These are phyloP conservation scores for Erinaceus europaeus DNA, from an alignment of 2,113 vertebrate species.

Conservation along the genomic window DNA sequence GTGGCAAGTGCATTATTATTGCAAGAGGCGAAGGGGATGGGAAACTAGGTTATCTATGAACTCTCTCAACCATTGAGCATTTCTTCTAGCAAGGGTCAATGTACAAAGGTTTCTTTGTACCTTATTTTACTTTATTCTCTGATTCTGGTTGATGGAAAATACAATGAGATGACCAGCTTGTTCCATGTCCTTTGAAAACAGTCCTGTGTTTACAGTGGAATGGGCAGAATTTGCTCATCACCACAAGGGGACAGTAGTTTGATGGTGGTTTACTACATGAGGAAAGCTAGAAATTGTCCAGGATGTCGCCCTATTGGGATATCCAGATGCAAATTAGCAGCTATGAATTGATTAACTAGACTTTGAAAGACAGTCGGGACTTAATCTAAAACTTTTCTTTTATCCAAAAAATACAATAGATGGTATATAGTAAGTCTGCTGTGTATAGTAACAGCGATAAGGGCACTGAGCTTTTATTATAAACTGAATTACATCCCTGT, in stretches of 20 bases:
- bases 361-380: constrained; percentile 45
- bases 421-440: constrained; percentile 60
- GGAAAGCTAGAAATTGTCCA: constrained; percentile 33
- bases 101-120: constrained; percentile 55
- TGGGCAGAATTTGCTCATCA: constrained; percentile 41
- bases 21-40: constrained; percentile 38
- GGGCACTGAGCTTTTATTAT: constrained; percentile 56
- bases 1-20: constrained; percentile 71
- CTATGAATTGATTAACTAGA: constrained; percentile 67
- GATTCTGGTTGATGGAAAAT: constrained; percentile 60
- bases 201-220: constrained; percentile 50
- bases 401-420: constrained; percentile 44
- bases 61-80: constrained; percentile 59
- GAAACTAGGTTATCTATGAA: constrained; percentile 71
- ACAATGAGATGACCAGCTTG: constrained; percentile 35
- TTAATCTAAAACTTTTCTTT: constrained; percentile 63
- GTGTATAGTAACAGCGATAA: constrained; percentile 42
- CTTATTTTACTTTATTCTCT: constrained; percentile 55
- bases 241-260: constrained; percentile 38
- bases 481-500: constrained; percentile 64
- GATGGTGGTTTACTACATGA: constrained; percentile 18
- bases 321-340: constrained; percentile 60
- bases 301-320: neutral
- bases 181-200: constrained; percentile 49
- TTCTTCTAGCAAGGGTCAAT: constrained; percentile 64